Evolutionary conservation across 1,140 invertebrate species (phyloP), one percentile per base, ranked within the genome.

Genomic region (Bombus superbus): DNA sequence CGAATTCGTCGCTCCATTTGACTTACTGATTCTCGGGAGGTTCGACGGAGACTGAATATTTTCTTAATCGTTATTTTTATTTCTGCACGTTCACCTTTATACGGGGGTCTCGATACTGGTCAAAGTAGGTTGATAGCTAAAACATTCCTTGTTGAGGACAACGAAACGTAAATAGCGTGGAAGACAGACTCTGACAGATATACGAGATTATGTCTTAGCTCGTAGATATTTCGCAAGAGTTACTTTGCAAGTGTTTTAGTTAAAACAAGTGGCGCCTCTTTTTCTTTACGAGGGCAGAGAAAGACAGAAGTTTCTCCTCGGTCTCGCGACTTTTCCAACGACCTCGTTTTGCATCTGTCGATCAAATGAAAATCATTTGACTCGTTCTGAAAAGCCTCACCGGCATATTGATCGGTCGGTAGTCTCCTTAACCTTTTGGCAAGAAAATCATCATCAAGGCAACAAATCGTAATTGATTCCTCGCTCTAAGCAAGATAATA

Each of bases 381-480:
- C 47, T 81, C 68, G 57, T 77, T 28, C 35, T 78, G 68, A 83
- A 90, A 81, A 62, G 40, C 44, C 28, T 42, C 44, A 13, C 32
- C 18, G 28, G 83, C 88, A 86, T 86, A 86, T 77, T 62, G 64
- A 88, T 90, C 62, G 66, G 1, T 32, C 64, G 32, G n/a, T 57
- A 53, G 73, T 85, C 86, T 89, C 79, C 76, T 87, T 89, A 66
- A 81, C 62, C 83, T 82, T 88, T 87, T 83, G 75, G 69, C 44
- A 74, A 66, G 79, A 89, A 75, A 71, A 89, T 53, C 59, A 85
- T 88, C 88, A 85, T 91, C 92, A 92, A 93, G 91, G 92, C 90
- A 91, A 93, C 89, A 81, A 92, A 91, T 93, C 90, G 91, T 92
- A 94, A 94, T 94, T 90, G 92, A 94, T 93, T 93, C 91, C 90